phyloP scores from a whole-genome alignment of 1,140 invertebrate species.

The Trialeurodes vaporariorum region DNA sequence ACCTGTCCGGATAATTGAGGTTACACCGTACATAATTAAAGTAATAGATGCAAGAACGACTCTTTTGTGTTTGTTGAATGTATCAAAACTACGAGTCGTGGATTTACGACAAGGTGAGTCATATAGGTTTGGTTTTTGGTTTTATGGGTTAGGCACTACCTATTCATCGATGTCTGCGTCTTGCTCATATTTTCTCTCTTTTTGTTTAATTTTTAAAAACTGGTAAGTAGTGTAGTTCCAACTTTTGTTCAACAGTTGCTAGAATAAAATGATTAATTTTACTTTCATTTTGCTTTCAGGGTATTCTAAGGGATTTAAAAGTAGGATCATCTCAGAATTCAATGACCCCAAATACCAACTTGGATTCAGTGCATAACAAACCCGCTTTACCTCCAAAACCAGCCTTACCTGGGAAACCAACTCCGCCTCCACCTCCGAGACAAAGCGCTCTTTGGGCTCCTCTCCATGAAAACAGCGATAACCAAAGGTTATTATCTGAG shows the following conservation, averaged over 20 bases:
- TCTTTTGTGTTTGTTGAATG: no score
- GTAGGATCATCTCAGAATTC: slow-evolving; percentile 33
- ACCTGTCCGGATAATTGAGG: no score
- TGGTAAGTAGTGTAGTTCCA: slow-evolving; percentile 66
- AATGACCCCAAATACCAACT: slow-evolving; percentile 42
- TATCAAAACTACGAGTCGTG: no score
- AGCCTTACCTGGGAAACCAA: slow-evolving; percentile 36
- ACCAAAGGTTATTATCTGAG: slow-evolving; percentile 3
- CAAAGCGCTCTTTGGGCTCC: slow-evolving; percentile 32
- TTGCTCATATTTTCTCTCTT: slow-evolving; percentile 9
- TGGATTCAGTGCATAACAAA: slow-evolving; percentile 43
- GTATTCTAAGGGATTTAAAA: slow-evolving; percentile 22
- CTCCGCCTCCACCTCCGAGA: slow-evolving; percentile 36
- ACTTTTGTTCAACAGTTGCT: slow-evolving; percentile 48
- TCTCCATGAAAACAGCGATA: not conserved
- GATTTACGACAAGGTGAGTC: no score
- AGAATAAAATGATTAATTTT: slow-evolving; percentile 13
- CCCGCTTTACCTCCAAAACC: slow-evolving; percentile 65
- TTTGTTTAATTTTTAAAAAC: slow-evolving; percentile 40
- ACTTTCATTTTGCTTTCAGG: slow-evolving; percentile 16
- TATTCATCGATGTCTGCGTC: no score
- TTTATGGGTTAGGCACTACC: no score
- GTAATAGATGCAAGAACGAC: no score
- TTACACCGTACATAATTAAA: no score
- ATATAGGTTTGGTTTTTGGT: no score